Evolutionary conservation across 2,113 vertebrate genomes (phyloP).

Genomic region (Trochalopteron elliotii): DNA sequence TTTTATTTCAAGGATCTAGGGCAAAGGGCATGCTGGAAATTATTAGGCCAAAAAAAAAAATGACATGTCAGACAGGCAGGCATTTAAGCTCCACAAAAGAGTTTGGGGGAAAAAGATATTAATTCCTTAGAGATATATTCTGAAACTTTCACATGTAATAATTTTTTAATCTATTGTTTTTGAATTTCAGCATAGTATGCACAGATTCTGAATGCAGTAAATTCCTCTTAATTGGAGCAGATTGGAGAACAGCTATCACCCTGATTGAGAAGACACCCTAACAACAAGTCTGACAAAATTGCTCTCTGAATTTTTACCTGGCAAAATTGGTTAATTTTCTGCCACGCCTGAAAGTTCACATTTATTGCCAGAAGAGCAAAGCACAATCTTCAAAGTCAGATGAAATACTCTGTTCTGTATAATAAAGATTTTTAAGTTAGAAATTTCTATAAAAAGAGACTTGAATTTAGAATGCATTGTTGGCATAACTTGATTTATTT

Average conservation of each 20-base stretch:
- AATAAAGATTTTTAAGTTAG: not conserved
- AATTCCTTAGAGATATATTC: not conserved
- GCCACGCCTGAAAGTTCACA: not conserved
- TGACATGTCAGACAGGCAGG: not conserved
- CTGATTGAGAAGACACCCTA: not conserved
- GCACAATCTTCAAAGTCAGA: not conserved
- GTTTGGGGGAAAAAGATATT: not conserved
- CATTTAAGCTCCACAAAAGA: not conserved
- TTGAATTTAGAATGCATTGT: not conserved
- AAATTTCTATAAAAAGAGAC: not conserved
- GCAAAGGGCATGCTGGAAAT: not conserved
- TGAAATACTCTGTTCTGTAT: not conserved
- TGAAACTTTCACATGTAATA: not conserved
- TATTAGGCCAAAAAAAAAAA: constrained; percentile 19
- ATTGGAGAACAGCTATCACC: not conserved
- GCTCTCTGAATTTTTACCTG: not conserved
- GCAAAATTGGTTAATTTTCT: not conserved
- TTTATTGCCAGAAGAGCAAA: not conserved
- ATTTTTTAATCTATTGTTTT: not conserved
- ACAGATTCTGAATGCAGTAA: not conserved
- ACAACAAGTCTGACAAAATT: not conserved
- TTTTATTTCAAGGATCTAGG: constrained; percentile 53
- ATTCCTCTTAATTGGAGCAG: not conserved
- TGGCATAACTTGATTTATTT: not conserved
- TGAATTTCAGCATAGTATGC: not conserved